Conservation (phyloP, 2,113 vertebrate genomes). For the Tupaia chinensis region DNA sequence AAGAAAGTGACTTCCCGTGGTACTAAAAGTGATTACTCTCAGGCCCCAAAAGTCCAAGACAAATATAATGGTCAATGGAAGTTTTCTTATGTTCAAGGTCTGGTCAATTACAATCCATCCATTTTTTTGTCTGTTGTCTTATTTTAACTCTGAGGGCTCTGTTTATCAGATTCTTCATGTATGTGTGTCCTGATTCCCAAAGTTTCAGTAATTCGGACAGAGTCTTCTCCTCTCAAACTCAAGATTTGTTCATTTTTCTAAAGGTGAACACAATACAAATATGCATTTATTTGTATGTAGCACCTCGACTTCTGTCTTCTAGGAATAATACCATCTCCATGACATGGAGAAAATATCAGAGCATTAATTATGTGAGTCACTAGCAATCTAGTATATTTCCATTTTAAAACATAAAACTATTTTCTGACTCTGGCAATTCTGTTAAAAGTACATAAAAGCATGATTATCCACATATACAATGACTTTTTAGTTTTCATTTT, state of each 20-base stretch:
- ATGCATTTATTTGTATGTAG: not conserved
- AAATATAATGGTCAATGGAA: not conserved
- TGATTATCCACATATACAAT: not conserved
- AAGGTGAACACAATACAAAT: not conserved
- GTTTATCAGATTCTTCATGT: not conserved
- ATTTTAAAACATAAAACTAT: not conserved
- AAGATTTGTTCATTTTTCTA: not conserved
- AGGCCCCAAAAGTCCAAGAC: not conserved
- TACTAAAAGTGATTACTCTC: conserved; percentile 20
- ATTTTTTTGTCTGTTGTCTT: not conserved
- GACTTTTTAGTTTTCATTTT: not conserved
- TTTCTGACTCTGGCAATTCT: not conserved
- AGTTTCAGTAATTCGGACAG: not conserved
- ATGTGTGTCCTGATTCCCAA: not conserved
- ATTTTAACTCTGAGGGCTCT: not conserved
- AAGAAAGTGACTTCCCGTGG: not conserved
- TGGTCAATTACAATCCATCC: not conserved
- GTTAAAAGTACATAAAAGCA: not conserved
- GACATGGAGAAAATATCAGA: not conserved
- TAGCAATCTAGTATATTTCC: not conserved
- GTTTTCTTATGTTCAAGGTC: not conserved
- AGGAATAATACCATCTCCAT: too few relatives aligned
- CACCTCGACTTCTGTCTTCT: not conserved
- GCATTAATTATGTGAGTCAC: not conserved
- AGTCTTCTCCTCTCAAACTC: not conserved